Evolutionary conservation across 1,140 invertebrate species (phyloP).

Genomic region (Hirudo medicinalis): DNA sequence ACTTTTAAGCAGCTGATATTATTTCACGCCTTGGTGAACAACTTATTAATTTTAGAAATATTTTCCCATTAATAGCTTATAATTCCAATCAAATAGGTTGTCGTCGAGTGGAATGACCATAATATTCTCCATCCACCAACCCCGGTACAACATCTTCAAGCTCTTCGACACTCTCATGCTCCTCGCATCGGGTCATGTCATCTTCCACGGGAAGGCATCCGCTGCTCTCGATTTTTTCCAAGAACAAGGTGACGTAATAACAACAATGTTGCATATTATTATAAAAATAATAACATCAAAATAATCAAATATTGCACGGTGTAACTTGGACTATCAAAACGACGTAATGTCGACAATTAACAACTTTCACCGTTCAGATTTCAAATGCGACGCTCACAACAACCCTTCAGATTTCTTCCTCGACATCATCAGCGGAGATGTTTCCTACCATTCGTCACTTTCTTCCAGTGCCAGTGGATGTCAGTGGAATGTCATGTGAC

Average conservation of each 20-base stretch:
- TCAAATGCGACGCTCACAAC: constrained; percentile 36
- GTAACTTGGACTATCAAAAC: neutral
- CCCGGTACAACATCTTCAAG: constrained; percentile 26
- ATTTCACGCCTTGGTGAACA: too few species aligned
- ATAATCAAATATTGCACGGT: neutral
- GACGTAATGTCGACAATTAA: too few species aligned
- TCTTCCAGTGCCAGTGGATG: neutral
- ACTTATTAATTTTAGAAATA: neutral
- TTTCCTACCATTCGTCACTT: neutral
- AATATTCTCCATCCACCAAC: constrained; percentile 28
- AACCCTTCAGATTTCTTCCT: constrained; percentile 30
- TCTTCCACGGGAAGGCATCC: constrained; percentile 24
- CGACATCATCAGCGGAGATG: constrained; percentile 16
- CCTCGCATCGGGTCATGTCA: constrained; percentile 19
- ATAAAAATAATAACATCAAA: neutral
- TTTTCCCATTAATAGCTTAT: neutral
- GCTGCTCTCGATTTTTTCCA: constrained; percentile 30
- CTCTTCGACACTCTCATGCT: constrained; percentile 25
- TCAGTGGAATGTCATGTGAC: neutral
- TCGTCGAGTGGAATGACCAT: constrained; percentile 24
- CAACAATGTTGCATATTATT: neutral
- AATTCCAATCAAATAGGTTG: constrained; percentile 19
- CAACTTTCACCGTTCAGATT: constrained; percentile 29
- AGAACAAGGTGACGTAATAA: constrained; percentile 27
- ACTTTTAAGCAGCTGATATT: too few species aligned